Evolutionary conservation across 2,113 vertebrate genomes (phyloP).

Genomic region (Terrapene triunguis): DNA sequence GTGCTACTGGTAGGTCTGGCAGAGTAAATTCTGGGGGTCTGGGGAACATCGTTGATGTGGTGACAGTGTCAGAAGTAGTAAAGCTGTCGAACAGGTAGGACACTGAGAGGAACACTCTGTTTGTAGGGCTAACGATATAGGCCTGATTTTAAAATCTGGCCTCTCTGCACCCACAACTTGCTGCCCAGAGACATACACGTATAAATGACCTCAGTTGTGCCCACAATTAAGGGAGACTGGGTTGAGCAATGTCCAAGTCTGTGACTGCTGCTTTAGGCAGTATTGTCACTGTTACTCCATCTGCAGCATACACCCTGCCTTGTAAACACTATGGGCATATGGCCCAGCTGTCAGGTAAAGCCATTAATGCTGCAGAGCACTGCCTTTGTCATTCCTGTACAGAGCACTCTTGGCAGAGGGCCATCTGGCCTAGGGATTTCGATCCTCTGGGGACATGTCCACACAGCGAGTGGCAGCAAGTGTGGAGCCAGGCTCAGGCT

Average conservation of each 20-base stretch:
- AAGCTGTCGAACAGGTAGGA: neutral
- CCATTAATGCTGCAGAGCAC: neutral
- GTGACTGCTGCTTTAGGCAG: neutral
- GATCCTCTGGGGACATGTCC: rapidly evolving
- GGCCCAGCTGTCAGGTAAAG: neutral
- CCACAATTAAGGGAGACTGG: neutral
- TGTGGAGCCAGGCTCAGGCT: neutral
- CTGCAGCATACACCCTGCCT: neutral
- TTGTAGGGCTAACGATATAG: neutral
- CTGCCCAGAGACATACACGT: neutral
- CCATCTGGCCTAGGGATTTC: neutral
- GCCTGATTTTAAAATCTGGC: neutral
- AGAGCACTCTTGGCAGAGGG: no score
- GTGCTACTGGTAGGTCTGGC: neutral
- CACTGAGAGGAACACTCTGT: neutral
- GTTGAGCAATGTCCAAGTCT: neutral
- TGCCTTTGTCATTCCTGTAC: neutral
- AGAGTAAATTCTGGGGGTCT: neutral
- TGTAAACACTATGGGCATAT: rapidly evolving
- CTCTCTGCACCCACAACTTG: neutral
- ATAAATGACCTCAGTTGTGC: neutral
- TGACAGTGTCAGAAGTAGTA: neutral
- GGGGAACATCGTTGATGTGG: neutral
- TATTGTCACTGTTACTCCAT: rapidly evolving
- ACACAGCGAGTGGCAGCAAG: neutral